Base-by-base conservation (phyloP, 1,140 invertebrate species). In the Asbolus verrucosus region DNA sequence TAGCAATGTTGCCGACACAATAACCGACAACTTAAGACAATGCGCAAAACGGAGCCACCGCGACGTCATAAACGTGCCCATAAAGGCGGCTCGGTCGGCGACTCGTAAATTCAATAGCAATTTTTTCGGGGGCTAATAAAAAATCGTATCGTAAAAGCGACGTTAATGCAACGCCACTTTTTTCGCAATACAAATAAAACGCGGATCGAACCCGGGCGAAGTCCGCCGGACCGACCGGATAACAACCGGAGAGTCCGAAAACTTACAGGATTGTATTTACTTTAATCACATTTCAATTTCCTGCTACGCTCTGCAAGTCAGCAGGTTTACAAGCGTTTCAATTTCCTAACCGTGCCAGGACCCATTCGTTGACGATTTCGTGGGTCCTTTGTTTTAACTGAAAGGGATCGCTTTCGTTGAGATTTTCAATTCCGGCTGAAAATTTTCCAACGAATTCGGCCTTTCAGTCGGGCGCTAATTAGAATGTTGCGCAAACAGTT, bases 241-340 rank as follows among this genome's bases (percentile, higher is more conserved):
- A 54, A 54, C 46, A 54, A 43, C 21, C 27, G n/a, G 46, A 54
- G 24, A 54, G 46, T 54, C 46, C 46, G 21, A 54, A 54, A 54
- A 54, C 46, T 54, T 54, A 54, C 46, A 54, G 63, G 61, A 70
- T 65, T 70, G 69, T 70, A 66, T 70, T 70, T 70, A 70, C 69
- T 59, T 70, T 70, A 70, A 70, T 70, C 69, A 70, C 69, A 70
- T 70, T 70, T 70, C 69, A 70, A 70, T 70, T 70, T 70, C 69
- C 69, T 70, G 43, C 61, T 50, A 43, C 18, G 63, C 27, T 38
- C 14, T 61, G 59, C 59, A 62, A 62, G 59, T 62, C 59, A 62
- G 59, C 59, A 62, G 59, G 59, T 62, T 62, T 38, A 62, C 59
- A 38, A 62, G 59, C 30, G 16, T 62, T 62, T 54, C 46, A 54